phyloP scores from a whole-genome alignment of 2,888 invertebrate species.

The Iphiclides podalirius region DNA sequence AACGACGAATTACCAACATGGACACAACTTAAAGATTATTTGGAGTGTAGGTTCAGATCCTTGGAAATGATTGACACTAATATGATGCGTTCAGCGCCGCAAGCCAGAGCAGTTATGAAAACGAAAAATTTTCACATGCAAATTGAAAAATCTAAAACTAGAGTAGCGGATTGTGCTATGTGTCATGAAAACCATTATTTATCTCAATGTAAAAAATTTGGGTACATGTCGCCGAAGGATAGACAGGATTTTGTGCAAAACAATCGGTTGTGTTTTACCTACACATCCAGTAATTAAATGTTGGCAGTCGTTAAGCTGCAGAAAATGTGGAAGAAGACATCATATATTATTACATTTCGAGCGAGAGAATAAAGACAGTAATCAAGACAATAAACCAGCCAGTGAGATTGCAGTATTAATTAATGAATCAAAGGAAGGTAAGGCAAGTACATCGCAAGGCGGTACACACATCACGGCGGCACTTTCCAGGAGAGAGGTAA shows the following conservation, averaged over 20 bases:
- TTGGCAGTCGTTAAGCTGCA: not conserved
- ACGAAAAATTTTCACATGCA: not conserved
- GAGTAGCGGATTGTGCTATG: not conserved
- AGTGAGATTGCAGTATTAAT: no score
- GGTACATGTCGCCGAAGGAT: not conserved
- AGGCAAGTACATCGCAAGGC: no score
- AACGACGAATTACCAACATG: not conserved
- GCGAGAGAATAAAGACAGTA: not conserved
- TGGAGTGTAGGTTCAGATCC: not conserved
- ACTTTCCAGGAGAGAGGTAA: not conserved
- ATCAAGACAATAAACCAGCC: no score
- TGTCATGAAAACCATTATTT: not conserved
- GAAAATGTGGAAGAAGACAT: not conserved
- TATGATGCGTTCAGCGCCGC: no score
- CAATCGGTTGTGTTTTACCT: not conserved
- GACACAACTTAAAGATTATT: not conserved
- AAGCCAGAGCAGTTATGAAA: no score
- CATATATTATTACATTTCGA: not conserved
- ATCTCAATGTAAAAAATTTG: not conserved
- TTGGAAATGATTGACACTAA: not conserved
- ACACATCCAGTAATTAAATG: not conserved
- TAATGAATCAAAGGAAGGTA: no score
- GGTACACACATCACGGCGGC: no score
- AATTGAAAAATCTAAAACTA: no score
- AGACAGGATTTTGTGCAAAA: not conserved